Evolutionary conservation across 1,140 invertebrate species (phyloP), one percentile per base, ranked within the genome.

Genomic region (Pogonomyrmex californicus): DNA sequence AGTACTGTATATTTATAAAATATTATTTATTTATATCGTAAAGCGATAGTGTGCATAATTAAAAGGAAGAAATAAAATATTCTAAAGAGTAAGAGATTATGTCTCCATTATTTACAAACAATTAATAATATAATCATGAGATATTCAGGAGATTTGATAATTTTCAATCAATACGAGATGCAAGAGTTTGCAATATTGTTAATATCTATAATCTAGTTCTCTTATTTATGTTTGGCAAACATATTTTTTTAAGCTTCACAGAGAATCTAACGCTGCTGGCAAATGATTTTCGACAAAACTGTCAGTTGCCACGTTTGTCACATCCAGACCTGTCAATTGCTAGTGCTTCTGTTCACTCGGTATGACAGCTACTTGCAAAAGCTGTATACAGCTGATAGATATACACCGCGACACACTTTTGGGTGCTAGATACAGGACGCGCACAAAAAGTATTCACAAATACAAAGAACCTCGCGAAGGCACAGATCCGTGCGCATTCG

Each of bases 281-380:
- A 83, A 83, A 73, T 83, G 12, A 83, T 73, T 73, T 73, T 60
- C 68, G 41, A 73, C 54, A 41, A 47, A 83, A 73, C n/a, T 73
- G 68, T 83, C 79, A 73, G 54, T 73, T 73, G n/a, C 56, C 79
- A 73, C 23, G 79, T 68, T 82, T 82, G 68, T 82, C 79, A 58
- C 66, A 12, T 82, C 30, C 79, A 60, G 41, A 58, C 66, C 41
- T 83, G 68, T 83, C 79, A 73, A 73, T 83, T 60, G 79, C 66
- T 82, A 73, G 17, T 33, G 68, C 68, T 62, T 2, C 79, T 17
- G 68, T 83, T 73, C 68, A 83, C 17, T 83, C 68, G 54, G 54
- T 62, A 49, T 49, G 79, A 83, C 79, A 83, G 79, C 79, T 60
- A 73, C 68, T 83, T 83, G 79, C 54, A 83, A 83, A 83, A 83